Conservation (phyloP, 2,113 vertebrate species). For the Ophthalmolycus amberensis region DNA sequence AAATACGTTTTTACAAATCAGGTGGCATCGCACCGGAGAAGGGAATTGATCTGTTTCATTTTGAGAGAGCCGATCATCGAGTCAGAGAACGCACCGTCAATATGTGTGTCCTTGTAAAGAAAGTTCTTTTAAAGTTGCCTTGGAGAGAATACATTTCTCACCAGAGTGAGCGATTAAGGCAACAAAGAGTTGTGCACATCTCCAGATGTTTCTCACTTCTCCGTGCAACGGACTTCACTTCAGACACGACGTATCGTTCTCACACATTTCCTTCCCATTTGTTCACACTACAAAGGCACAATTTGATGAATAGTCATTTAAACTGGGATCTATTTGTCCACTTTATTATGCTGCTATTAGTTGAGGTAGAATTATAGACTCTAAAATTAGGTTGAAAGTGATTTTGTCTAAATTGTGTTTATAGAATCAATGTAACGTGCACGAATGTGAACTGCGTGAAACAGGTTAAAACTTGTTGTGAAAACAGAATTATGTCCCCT, state of each 20-base stretch:
- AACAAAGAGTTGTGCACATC: conserved; percentile 48
- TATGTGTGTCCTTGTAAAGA: conserved; percentile 38
- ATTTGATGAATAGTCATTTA: conserved; percentile 16
- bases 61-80: conserved; percentile 25
- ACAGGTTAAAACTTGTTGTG: not conserved
- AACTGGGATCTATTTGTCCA: not conserved
- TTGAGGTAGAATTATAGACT: not conserved
- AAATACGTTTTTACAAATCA: conserved; percentile 6
- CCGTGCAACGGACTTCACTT: too few species aligned
- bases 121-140: conserved; percentile 43
- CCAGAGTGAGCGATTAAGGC: conserved; percentile 50
- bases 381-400: not conserved
- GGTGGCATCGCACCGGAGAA: not conserved
- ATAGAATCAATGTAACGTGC: not conserved
- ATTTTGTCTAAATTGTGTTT: conserved; percentile 9
- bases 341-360: not conserved
- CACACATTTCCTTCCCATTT: conserved; percentile 11
- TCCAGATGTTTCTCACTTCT: conserved; percentile 34
- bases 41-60: conserved; percentile 14
- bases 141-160: conserved; percentile 15
- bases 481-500: not conserved
- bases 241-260: conserved; percentile 14
- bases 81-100: conserved; percentile 15
- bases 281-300: conserved; percentile 24
- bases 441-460: conserved; percentile 4